phyloP scores from a whole-genome alignment of 2,113 vertebrate genomes.

The Scomber colias region DNA sequence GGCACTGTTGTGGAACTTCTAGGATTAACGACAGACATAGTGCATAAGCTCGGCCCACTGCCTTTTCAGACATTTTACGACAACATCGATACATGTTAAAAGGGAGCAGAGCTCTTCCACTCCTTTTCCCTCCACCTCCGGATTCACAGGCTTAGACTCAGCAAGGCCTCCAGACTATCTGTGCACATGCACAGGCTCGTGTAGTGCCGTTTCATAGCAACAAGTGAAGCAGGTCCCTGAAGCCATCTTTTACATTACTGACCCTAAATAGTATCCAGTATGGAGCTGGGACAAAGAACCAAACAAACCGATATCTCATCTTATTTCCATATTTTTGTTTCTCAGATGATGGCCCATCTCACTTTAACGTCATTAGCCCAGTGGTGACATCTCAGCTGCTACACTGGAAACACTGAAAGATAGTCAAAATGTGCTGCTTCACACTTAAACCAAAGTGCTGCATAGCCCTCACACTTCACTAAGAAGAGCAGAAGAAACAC shows the following conservation, averaged over 20 bases:
- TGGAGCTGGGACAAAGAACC: constrained; percentile 4
- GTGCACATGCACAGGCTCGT: constrained; percentile 73
- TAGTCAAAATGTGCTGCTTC: not conserved
- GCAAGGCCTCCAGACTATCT: constrained; percentile 77
- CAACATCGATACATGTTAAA: constrained; percentile 42
- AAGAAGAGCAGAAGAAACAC: not conserved
- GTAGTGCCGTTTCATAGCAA: constrained; percentile 84
- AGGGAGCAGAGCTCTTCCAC: constrained; percentile 46
- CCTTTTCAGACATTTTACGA: constrained; percentile 54
- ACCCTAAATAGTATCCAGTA: constrained; percentile 53
- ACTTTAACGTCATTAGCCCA: not conserved
- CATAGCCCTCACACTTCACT: not conserved
- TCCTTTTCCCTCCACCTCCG: constrained; percentile 70
- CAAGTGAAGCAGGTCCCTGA: constrained; percentile 79
- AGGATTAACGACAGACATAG: constrained; percentile 33
- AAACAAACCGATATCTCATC: not conserved
- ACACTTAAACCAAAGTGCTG: not conserved
- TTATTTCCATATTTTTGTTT: not conserved
- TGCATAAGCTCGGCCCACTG: constrained; percentile 27
- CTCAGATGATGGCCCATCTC: constrained; percentile 22
- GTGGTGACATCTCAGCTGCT: constrained; percentile 14
- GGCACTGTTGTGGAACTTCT: not conserved
- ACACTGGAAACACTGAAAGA: not conserved
- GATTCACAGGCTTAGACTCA: constrained; percentile 77
- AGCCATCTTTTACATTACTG: constrained; percentile 60